These are phyloP conservation scores for Megalops cyprinoides DNA, from an alignment of 2,797 vertebrate species.

Conservation along the genomic window DNA sequence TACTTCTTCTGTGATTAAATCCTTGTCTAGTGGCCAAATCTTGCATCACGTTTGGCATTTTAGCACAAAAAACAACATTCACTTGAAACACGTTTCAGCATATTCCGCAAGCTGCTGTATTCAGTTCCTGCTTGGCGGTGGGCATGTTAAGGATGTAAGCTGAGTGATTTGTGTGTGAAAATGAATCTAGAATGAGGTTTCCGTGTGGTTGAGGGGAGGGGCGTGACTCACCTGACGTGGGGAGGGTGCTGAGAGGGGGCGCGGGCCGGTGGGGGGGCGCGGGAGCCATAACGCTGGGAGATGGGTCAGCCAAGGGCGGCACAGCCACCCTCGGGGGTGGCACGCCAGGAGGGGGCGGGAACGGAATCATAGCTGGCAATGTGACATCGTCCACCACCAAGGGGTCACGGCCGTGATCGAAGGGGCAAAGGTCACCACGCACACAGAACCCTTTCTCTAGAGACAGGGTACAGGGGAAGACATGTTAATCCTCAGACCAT, in stretches of 20 bases:
- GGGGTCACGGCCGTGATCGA: conserved; percentile 93
- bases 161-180: too few species aligned
- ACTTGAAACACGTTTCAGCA: too few species aligned
- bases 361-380: conserved; percentile 92
- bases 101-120: too few species aligned
- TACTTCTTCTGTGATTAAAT: too few species aligned
- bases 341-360: conserved; percentile 88
- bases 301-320: conserved; percentile 84
- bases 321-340: conserved; percentile 82
- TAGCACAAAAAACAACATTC: too few species aligned
- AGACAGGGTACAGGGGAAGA: conserved; percentile 43
- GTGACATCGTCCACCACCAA: conserved; percentile 93
- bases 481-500: background rate
- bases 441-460: conserved; percentile 96
- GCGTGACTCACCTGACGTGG: conserved; percentile 38
- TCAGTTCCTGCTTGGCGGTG: too few species aligned
- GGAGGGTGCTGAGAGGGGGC: conserved; percentile 56
- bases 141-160: too few species aligned
- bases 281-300: conserved; percentile 79
- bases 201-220: conserved; percentile 43
- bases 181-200: too few species aligned
- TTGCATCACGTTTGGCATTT: too few species aligned
- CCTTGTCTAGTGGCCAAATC: too few species aligned
- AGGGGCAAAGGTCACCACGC: conserved; percentile 93
- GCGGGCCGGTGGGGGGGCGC: conserved; percentile 74